Percentiles rank a stretch among this genome's conserved stretches.
These are phyloP conservation scores for Lutraria lutraria DNA, from an alignment of 2,888 invertebrate genomes.

Conservation along the genomic window DNA sequence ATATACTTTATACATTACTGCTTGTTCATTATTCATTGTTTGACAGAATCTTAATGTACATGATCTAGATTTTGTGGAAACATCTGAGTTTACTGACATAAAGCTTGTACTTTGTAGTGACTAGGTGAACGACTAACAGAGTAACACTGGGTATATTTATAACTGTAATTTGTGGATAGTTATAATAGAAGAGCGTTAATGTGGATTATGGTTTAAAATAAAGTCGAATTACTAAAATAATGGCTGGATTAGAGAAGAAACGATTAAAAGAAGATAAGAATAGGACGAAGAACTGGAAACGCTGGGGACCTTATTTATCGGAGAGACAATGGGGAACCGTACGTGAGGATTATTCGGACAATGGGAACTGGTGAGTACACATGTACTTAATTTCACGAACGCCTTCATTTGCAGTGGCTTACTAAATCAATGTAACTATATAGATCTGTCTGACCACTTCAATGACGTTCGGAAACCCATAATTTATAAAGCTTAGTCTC, in stretches of 20 bases:
- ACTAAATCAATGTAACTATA: too few species aligned
- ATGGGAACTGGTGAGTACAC: constrained; percentile 83
- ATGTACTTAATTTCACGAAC: not conserved
- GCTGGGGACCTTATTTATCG: constrained; percentile 86
- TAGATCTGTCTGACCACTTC: too few species aligned
- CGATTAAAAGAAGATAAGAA: constrained; percentile 81
- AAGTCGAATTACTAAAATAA: not conserved
- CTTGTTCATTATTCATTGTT: too few species aligned
- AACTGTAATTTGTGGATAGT: not conserved
- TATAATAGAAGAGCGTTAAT: not conserved
- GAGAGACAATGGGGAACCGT: constrained; percentile 87
- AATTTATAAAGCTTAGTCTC: too few species aligned
- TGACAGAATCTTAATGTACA: not conserved
- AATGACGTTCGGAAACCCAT: too few species aligned
- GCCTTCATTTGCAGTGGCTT: not conserved
- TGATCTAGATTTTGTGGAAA: not conserved
- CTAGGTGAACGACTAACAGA: not conserved
- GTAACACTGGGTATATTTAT: not conserved
- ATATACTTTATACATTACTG: too few species aligned
- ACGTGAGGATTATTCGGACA: constrained; percentile 85
- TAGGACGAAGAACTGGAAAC: constrained; percentile 83
- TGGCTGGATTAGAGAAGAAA: constrained; percentile 73
- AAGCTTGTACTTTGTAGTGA: not conserved
- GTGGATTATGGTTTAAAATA: not conserved
- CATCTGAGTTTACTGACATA: not conserved